Percentiles rank a stretch among this genome's conserved stretches.
Evolutionary conservation across 37 sponge, comb jelly and placozoan genomes (phyloP).

Genomic region (Aplysina aerophoba): DNA sequence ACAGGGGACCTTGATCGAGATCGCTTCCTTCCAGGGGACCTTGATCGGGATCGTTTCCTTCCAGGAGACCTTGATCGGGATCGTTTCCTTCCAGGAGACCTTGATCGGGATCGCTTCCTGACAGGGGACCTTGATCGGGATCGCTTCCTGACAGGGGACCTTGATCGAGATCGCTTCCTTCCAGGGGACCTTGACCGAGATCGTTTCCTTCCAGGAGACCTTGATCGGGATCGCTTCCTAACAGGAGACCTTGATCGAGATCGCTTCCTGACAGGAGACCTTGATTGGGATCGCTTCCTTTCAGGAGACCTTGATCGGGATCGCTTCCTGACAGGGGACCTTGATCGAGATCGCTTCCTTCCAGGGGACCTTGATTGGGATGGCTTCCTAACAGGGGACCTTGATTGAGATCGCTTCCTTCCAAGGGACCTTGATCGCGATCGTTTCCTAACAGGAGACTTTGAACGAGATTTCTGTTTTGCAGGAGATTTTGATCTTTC

Average conservation of each 20-base stretch:
- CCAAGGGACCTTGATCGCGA: constrained; percentile 6
- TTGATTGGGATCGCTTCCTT: constrained; percentile 1
- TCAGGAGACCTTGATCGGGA: constrained; percentile 21
- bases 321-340: constrained; percentile 5
- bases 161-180: neutral
- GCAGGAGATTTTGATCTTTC: neutral
- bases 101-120: constrained; percentile 14
- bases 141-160: neutral
- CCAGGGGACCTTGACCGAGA: constrained; percentile 14
- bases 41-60: neutral
- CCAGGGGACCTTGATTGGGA: constrained; percentile 10
- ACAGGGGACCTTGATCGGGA: constrained; percentile 23
- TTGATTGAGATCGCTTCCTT: constrained; percentile 1
- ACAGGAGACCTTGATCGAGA: neutral
- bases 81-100: constrained; percentile 13
- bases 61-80: neutral
- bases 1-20: neutral
- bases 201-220: constrained; percentile 5
- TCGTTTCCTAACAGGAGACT: neutral
- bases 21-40: constrained; percentile 1
- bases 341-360: constrained; percentile 3
- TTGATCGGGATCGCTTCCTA: constrained; percentile 19
- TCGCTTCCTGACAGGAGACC: neutral
- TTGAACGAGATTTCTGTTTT: neutral
- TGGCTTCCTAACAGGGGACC: neutral